Base-by-base conservation (phyloP, 1,140 invertebrate species). In the Drosophila tropicalis region DNA sequence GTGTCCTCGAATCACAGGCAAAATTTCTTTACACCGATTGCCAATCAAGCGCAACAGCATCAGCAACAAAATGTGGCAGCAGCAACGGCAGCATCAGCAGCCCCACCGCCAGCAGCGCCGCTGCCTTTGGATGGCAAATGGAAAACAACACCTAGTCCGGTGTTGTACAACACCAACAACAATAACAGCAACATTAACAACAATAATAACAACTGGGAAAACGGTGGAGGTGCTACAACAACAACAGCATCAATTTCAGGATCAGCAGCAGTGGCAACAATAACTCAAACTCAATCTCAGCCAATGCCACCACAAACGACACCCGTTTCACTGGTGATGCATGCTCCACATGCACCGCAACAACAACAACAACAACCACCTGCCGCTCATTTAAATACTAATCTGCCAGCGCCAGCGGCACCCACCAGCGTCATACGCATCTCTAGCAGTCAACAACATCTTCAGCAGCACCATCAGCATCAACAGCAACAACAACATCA, bases 11-110 rank as follows among this genome's bases (percentile, higher is more conserved):
- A 94, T 93, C 63, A 94, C 54, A 89, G 83, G 72, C 96, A 96
- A 75, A 96, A 97, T 93, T 94, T 97, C 62, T 98, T 98, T 92
- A 96, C 97, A 94, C 97, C 97, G 19, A 98, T 98, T 81, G 95
- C 83, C 41, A 87, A 87, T 70, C 83, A 87, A 61, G 67, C 83
- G 40, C 83, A 86, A 94, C 63, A 95, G 94, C 91, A 95, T 92
- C 73, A 84, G 91, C 92, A 91, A 75, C 92, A 71, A 63, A 58
- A 58, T 58, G 56, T 58, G 29, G 15, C 79, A 69, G 25, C 79
- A 68, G 19, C 73, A 62, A n/a, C 70, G 60, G 15, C 82, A 71
- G 63, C 80, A 10, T 29, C 29, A 29, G 29, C 5, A 29, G 29
- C 1, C 5, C 29, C 29, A 29, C 29, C 70, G 62, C 19, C 82